phyloP scores from a whole-genome alignment of 2,113 vertebrate species.

The Sula dactylatra region DNA sequence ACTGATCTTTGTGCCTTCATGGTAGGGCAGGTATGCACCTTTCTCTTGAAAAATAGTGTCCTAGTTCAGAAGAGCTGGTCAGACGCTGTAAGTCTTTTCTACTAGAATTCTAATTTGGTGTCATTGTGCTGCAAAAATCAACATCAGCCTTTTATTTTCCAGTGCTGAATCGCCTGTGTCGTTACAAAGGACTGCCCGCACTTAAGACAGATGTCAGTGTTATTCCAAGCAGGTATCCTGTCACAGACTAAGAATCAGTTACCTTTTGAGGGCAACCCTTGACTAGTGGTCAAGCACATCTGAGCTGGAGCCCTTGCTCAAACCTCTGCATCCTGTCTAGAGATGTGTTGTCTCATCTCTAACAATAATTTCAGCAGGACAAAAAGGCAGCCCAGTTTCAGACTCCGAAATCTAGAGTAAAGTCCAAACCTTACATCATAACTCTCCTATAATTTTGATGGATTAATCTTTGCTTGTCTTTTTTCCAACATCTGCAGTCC shows the following conservation, averaged over 20 bases:
- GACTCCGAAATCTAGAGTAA: not conserved
- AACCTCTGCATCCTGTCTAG: not conserved
- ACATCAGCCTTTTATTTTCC: not conserved
- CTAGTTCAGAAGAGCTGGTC: not conserved
- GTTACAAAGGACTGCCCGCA: not conserved
- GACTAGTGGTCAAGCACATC: not conserved
- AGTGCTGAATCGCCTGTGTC: not conserved
- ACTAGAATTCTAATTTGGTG: not conserved
- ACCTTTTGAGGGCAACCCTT: not conserved
- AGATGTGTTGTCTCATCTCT: not conserved
- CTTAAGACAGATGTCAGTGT: not conserved
- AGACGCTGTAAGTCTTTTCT: not conserved
- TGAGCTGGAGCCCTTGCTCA: not conserved
- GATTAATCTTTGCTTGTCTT: not conserved
- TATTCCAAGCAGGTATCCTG: not conserved
- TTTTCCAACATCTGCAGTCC: not conserved
- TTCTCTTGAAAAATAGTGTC: not conserved
- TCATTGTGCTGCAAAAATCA: not conserved
- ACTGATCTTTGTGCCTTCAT: not conserved
- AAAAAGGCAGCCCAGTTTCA: not conserved
- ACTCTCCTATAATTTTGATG: not conserved
- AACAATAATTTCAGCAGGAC: not conserved
- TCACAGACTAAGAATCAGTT: not conserved
- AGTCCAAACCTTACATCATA: not conserved
- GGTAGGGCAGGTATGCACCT: not conserved